phyloP scores from a whole-genome alignment of 2,113 vertebrate genomes.

The Marmota monax region DNA sequence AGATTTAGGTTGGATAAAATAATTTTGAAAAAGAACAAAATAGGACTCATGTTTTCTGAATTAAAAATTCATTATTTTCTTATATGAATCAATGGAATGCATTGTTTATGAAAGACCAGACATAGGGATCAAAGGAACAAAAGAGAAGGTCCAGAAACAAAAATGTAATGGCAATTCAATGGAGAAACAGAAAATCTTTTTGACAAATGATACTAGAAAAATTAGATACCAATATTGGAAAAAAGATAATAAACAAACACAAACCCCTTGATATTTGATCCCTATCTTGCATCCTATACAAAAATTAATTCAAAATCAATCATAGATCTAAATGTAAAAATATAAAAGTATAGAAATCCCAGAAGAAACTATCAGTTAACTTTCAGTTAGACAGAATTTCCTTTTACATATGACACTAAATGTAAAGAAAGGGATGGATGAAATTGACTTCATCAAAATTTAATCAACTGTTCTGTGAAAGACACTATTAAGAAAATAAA shows the following conservation, averaged over 20 bases:
- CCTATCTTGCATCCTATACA: not conserved
- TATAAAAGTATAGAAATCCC: not conserved
- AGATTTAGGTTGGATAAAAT: not conserved
- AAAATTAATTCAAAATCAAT: not conserved
- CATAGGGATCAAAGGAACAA: not conserved
- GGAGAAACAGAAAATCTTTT: not conserved
- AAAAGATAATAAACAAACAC: not conserved
- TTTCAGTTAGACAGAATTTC: not conserved
- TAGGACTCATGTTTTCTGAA: not conserved
- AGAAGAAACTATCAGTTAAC: conserved; percentile 17
- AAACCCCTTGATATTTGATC: not conserved
- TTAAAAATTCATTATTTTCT: conserved; percentile 9
- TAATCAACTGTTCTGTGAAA: not conserved
- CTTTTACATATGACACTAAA: not conserved
- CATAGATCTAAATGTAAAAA: not conserved
- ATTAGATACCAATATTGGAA: not conserved
- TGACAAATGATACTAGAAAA: not conserved
- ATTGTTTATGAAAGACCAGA: not conserved
- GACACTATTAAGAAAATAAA: not conserved
- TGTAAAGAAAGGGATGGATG: not conserved
- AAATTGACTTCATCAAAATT: conserved; percentile 18
- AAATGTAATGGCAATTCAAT: not conserved
- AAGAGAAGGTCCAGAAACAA: not conserved
- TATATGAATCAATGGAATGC: not conserved
- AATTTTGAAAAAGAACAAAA: not conserved